Conservation (phyloP, 1,140 invertebrate species). For the Stratiolaelaps scimitus region DNA sequence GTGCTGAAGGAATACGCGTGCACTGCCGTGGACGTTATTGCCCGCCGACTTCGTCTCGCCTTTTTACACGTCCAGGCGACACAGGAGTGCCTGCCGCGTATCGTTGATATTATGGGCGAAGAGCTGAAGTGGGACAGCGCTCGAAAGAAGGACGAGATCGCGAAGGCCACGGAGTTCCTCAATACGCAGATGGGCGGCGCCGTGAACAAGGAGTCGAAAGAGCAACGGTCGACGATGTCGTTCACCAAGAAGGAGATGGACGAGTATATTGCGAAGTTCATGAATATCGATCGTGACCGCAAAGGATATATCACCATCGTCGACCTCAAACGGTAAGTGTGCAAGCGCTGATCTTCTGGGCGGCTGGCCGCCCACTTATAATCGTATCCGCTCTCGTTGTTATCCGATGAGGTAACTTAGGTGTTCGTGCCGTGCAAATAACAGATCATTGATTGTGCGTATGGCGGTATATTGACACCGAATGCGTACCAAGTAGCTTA, state of each 20-base stretch:
- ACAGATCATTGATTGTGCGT: too few species aligned
- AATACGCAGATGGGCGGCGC: conserved; percentile 91
- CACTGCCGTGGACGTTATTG: conserved; percentile 91
- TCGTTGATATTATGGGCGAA: conserved; percentile 90
- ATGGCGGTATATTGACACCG: too few species aligned
- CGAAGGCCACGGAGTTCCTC: conserved; percentile 62
- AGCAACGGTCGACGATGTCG: conserved; percentile 47
- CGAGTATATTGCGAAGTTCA: conserved; percentile 84
- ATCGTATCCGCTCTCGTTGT: neutral
- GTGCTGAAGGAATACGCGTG: conserved; percentile 81
- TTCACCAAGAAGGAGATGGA: conserved; percentile 88
- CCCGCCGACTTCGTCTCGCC: conserved; percentile 73
- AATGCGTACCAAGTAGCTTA: too few species aligned
- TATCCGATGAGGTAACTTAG: too few species aligned
- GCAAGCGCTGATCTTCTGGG: conserved; percentile 45
- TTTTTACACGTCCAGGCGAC: conserved; percentile 91
- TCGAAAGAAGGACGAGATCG: conserved; percentile 52
- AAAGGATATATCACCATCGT: conserved; percentile 97
- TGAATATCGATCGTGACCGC: conserved; percentile 81
- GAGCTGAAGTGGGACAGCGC: conserved; percentile 82
- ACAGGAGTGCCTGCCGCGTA: conserved; percentile 77
- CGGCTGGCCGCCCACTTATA: neutral
- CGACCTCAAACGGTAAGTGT: conserved; percentile 86
- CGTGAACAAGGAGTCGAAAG: conserved; percentile 68
- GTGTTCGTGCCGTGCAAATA: too few species aligned